Evolutionary conservation across 2,113 vertebrate species (phyloP).

Genomic region (Chaetodon trifascialis): DNA sequence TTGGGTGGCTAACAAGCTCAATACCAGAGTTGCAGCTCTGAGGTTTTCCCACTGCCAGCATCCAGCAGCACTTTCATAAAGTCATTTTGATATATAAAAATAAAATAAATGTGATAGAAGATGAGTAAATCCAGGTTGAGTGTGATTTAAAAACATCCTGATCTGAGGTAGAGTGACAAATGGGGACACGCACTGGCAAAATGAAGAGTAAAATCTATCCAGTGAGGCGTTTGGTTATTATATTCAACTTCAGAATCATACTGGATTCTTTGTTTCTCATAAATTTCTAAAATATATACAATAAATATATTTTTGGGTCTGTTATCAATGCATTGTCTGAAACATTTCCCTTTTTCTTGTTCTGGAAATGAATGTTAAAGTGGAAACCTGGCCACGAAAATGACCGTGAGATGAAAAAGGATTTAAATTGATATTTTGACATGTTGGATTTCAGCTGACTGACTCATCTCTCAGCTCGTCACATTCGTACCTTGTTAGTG

Average conservation of each 20-base stretch:
- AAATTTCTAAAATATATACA: constrained; percentile 4
- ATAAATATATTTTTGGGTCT: neutral
- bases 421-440: constrained; percentile 4
- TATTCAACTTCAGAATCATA: neutral
- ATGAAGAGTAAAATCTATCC: neutral
- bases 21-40: constrained; percentile 15
- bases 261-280: neutral
- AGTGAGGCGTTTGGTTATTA: neutral
- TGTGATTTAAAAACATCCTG: constrained; percentile 3
- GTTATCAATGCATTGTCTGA: neutral
- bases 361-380: neutral
- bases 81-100: constrained; percentile 53
- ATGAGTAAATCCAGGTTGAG: constrained; percentile 21
- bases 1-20: neutral
- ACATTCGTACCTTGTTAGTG: constrained; percentile 32
- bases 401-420: neutral
- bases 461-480: constrained; percentile 33
- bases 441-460: constrained; percentile 3
- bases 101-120: constrained; percentile 1
- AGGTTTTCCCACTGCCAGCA: constrained; percentile 37
- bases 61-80: constrained; percentile 61
- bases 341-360: neutral
- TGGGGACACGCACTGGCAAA: neutral
- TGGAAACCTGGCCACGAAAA: neutral
- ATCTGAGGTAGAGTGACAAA: constrained; percentile 66